phyloP scores from a whole-genome alignment of 2,113 vertebrate species.

The Xenopus laevis region DNA sequence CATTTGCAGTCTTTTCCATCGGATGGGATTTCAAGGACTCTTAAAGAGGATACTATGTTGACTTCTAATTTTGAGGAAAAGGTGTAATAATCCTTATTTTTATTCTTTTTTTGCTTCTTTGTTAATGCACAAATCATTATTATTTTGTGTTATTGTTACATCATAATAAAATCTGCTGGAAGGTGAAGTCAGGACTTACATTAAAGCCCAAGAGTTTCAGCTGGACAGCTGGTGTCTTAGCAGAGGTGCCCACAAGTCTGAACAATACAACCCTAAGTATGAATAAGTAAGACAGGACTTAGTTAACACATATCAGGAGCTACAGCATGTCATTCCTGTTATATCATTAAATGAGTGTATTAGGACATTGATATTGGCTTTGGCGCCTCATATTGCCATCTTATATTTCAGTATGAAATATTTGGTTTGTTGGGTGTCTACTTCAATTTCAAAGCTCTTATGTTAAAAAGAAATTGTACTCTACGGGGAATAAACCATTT shows the following conservation, averaged over 20 bases:
- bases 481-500: constrained; percentile 16
- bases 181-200: background rate
- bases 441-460: constrained; percentile 41
- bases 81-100: too few species aligned
- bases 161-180: too few species aligned
- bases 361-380: constrained; percentile 20
- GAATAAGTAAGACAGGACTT: background rate
- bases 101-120: too few species aligned
- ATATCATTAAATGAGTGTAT: constrained; percentile 1
- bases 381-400: constrained; percentile 23
- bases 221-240: background rate
- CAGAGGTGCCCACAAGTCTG: background rate
- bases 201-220: background rate
- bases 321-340: constrained; percentile 11
- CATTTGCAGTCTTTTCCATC: too few species aligned
- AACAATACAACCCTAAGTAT: background rate
- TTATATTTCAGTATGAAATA: constrained; percentile 31
- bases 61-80: too few species aligned
- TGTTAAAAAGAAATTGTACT: constrained; percentile 42
- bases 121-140: too few species aligned
- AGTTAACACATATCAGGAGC: background rate
- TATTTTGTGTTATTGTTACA: too few species aligned
- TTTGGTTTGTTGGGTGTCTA: constrained; percentile 45
- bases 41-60: too few species aligned
- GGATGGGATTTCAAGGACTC: too few species aligned